phyloP scores from a whole-genome alignment of 2,888 invertebrate species.

The Ashinkailepas kermadecensis region DNA sequence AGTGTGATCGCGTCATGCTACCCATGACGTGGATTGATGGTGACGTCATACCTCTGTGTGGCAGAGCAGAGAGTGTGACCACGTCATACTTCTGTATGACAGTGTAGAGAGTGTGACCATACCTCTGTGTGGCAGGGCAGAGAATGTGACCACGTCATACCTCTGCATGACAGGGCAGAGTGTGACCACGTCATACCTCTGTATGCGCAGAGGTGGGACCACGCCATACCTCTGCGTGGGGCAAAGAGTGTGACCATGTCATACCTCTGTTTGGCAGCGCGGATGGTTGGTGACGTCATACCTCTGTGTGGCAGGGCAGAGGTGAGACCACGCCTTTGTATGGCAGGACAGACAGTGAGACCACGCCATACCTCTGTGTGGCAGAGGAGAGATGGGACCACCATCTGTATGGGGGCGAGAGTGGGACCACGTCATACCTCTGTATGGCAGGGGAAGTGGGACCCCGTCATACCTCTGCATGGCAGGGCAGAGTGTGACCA shows the following conservation, averaged over 20 bases:
- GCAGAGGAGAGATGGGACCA: background rate
- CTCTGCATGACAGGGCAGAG: background rate
- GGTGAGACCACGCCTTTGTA: constrained; percentile 46
- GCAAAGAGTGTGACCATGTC: constrained; percentile 47
- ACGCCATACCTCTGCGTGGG: background rate
- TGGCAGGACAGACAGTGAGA: constrained; percentile 46
- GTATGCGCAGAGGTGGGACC: constrained; percentile 47
- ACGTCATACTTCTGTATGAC: background rate
- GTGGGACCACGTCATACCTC: background rate
- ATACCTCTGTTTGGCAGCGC: background rate
- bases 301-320: background rate
- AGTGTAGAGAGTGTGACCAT: too few relatives aligned
- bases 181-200: background rate
- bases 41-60: too few relatives aligned
- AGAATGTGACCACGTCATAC: constrained; percentile 50
- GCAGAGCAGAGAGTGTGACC: too few relatives aligned
- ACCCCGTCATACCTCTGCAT: background rate
- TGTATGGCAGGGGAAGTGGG: constrained; percentile 46
- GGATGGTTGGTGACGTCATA: constrained; percentile 37
- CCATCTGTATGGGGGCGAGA: background rate
- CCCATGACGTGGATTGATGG: constrained; percentile 38
- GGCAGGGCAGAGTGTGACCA: constrained; percentile 46
- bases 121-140: too few relatives aligned
- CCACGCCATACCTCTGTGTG: background rate
- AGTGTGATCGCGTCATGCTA: too few relatives aligned